These are phyloP conservation scores for Drosophila rellima DNA, from an alignment of 2,888 invertebrate species.

Conservation along the genomic window DNA sequence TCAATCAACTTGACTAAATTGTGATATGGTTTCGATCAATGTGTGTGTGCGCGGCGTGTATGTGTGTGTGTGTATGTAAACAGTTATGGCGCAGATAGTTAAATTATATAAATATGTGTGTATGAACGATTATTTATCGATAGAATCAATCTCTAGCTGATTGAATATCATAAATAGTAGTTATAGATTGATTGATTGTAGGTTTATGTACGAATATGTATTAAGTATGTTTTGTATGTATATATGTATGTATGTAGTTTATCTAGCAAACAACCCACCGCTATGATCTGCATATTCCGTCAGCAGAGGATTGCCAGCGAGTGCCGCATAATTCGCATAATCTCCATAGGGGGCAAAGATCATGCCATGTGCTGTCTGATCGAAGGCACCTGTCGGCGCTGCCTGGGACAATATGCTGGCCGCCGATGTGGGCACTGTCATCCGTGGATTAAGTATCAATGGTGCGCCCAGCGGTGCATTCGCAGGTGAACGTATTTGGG, in stretches of 20 bases:
- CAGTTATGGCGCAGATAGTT: constrained; percentile 64
- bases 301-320: constrained; percentile 92
- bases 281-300: constrained; percentile 96
- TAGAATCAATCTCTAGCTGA: constrained; percentile 41
- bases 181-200: constrained; percentile 44
- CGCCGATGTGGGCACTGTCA: constrained; percentile 93
- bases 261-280: constrained; percentile 97
- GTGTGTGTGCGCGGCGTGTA: constrained; percentile 21
- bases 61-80: constrained; percentile 48
- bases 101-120: constrained; percentile 27
- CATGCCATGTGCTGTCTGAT: constrained; percentile 89
- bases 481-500: constrained; percentile 89
- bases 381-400: constrained; percentile 88
- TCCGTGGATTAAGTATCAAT: constrained; percentile 95
- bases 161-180: constrained; percentile 42
- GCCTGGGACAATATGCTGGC: constrained; percentile 88
- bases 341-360: constrained; percentile 95
- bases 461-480: constrained; percentile 95
- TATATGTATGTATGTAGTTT: constrained; percentile 82
- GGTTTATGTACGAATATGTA: constrained; percentile 28
- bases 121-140: constrained; percentile 3
- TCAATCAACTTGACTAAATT: constrained; percentile 17
- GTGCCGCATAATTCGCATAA: constrained; percentile 95
- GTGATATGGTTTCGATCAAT: constrained; percentile 40
- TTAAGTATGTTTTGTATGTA: constrained; percentile 33